Conservation (phyloP, 2,113 vertebrate species). For the Hippocampus barbouri region DNA sequence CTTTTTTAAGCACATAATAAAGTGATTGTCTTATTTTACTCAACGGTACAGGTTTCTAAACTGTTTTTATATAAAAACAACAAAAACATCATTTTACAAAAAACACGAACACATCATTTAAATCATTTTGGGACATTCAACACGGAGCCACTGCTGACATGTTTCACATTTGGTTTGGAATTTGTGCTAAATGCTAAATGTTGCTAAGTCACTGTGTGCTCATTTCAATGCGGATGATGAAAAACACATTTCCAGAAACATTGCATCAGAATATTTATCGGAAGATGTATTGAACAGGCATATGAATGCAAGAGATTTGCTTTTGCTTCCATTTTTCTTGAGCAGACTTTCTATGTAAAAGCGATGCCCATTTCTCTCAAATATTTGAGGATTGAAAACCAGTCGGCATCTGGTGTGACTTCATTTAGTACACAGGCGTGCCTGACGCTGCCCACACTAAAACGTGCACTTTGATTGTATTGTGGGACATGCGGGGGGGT, state of each 20-base stretch:
- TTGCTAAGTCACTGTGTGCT: not conserved
- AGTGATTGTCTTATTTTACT: constrained; percentile 26
- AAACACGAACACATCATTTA: constrained; percentile 34
- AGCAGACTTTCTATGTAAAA: no score
- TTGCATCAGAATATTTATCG: not conserved
- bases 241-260: not conserved
- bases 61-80: not conserved
- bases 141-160: constrained; percentile 23
- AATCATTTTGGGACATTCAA: constrained; percentile 58
- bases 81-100: constrained; percentile 1
- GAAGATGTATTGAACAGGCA: not conserved
- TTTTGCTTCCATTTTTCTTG: no score
- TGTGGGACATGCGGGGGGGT: no score
- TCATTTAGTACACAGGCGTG: no score
- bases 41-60: constrained; percentile 22
- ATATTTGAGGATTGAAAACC: no score
- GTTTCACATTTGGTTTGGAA: constrained; percentile 32
- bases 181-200: constrained; percentile 43
- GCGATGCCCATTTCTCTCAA: no score
- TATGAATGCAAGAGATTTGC: no score
- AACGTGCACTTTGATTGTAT: no score
- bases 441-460: no score
- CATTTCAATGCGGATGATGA: not conserved
- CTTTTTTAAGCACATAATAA: constrained; percentile 20
- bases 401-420: no score